Evolutionary conservation across 35 echinoderm and acorn worm species (phyloP), one percentile per base, ranked within the genome.

Genomic region (Acanthaster planci): DNA sequence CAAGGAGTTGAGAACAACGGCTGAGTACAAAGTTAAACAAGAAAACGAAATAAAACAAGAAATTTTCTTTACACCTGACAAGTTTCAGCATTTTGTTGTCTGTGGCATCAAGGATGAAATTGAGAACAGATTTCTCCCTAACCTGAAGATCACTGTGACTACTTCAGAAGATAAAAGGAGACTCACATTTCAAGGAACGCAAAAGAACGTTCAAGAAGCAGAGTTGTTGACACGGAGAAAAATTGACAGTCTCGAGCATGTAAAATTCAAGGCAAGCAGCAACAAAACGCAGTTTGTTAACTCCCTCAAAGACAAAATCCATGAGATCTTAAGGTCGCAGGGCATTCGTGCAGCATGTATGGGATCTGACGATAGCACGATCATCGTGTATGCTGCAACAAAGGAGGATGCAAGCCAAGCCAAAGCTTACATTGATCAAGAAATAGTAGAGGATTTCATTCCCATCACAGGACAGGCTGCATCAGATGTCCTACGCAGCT

Each of bases 151-250:
- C 30, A 83, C 29, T 35, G 56, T 83, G 18, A 29, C 15, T 7
- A 7, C 12, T 19, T 40, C 34, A 37, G 0, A 40, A 17, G 38
- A 7, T 64, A 31, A 53, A 39, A 32, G 7, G 5, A 53, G 38
- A 37, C 23, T 87, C 39, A 79, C 37, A 1, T 78, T 87, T 79
- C 51, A 87, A 27, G 85, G 85, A 58, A 53, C 78, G 18, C 19
- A 51, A 22, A 64, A 30, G 21, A 76, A 27, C 40, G 40, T 87
- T n/a, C 23, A 47, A 22, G 54, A 56, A 4, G 85, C 76, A 18
- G 22, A 27, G 19, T 22, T 87, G 16, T 18, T 39, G 3, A 77
- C 79, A 39, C 58, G 77, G 21, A 80, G 8, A 16, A 53, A 39
- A 18, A 51, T 87, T 1, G 85, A 80, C 30, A 87, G 44, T 38